Conservation (phyloP, 2,113 vertebrate species). For the Chitala chitala region DNA sequence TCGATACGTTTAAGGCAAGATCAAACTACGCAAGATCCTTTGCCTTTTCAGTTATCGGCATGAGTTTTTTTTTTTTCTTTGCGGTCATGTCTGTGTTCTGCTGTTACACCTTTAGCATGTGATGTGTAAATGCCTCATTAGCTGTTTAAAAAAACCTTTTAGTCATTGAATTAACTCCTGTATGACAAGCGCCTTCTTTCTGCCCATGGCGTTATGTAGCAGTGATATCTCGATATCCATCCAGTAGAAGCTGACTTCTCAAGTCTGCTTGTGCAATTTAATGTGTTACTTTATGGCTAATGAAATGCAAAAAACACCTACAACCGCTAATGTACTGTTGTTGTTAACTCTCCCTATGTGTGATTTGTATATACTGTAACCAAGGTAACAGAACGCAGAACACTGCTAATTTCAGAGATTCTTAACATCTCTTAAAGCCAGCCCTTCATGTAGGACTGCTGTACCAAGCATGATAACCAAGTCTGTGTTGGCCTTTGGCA, state of each 20-base stretch:
- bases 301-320: not conserved
- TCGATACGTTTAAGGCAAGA: not conserved
- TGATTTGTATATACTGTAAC: slow-evolving; percentile 14
- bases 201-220: slow-evolving; percentile 50
- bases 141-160: not conserved
- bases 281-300: slow-evolving; percentile 23
- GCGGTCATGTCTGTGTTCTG: no score
- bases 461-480: no score
- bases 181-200: slow-evolving; percentile 8
- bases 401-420: slow-evolving; percentile 11
- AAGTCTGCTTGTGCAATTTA: slow-evolving; percentile 15
- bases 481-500: no score
- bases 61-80: not conserved
- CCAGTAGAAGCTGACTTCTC: slow-evolving; percentile 7
- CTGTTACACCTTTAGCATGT: not conserved
- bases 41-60: not conserved
- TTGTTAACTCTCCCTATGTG: slow-evolving; percentile 3
- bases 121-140: not conserved
- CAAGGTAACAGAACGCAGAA: not conserved
- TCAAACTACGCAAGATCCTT: not conserved
- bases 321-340: not conserved
- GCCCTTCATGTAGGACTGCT: not conserved
- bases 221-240: not conserved
- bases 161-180: slow-evolving; percentile 1
- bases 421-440: not conserved